Evolutionary conservation across 1,140 invertebrate species (phyloP), one percentile per base, ranked within the genome.

Genomic region (Bombus breviceps): DNA sequence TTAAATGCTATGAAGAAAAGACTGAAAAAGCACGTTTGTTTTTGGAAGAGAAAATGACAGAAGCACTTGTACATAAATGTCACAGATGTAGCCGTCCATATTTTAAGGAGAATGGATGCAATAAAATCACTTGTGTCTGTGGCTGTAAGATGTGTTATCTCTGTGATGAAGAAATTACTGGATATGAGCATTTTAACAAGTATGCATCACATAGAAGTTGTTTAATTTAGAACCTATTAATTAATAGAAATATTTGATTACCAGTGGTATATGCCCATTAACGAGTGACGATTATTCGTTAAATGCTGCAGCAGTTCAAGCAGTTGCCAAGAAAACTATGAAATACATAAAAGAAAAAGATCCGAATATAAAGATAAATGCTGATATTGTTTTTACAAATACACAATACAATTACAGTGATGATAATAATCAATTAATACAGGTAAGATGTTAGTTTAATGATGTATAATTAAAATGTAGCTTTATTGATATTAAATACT

Each of bases 121-220:
- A 97, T 88, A 97, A 97, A 92, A 97, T 97, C 96, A 96, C 95
- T 4, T 97, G 97, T 93, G 64, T 92, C 0, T 97, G 97, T 53
- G 47, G 47, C 95, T 97, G 97, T 3, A 94, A 91, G 13, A 97
- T 97, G 96, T 97, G 97, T 91, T 97, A 97, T 89, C 91, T 97
- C 10, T 97, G 97, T 90, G 94, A 96, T 59, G 86, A 95, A 90
- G 95, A 96, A 8, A 94, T 97, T 25, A 95, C 92, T 4, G 95
- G 96, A 91, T 97, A 97, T 89, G 84, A 89, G 6, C 97, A 97
- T 93, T 97, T 97, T 92, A 92, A 95, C 85, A 1, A 18, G 25
- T 28, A 3, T 18, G 53, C 9, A 22, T 47, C n/a, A 53, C 1
- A 53, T 53, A 22, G 18, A 53, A 22, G 25, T 81, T 74, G 57